Base-by-base conservation (phyloP, 2,797 vertebrate genomes). In the Anguilla anguilla region DNA sequence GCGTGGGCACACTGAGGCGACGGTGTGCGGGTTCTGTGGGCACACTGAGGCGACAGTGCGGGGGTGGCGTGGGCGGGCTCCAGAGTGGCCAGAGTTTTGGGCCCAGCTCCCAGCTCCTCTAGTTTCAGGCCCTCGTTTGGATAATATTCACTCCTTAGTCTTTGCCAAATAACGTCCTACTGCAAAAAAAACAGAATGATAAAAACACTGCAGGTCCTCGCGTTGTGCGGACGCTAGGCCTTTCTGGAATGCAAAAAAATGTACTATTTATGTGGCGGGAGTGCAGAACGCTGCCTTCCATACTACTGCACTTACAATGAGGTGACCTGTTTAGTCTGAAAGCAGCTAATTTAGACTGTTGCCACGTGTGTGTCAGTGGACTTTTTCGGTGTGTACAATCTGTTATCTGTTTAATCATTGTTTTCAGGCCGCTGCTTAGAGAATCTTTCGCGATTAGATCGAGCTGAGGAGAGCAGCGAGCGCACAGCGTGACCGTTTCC, bases 111-210 rank as follows among this genome's bases (percentile, higher is more conserved):
- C 31, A 85, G 83, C 25, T 49, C 74, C 39, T 59, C 51, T 22
- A 31, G 64, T 72, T 86, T 53, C 46, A 51, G 61, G 69, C 84
- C 19, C 35, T 87, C 31, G 53, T 74, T 49, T 67, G 61, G 84
- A 77, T 87, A 84, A 85, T 92, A 88, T 91, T 87, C 89, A 31
- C 92, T 64, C 43, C 91, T 86, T 35, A 85, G 92, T 92, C 93
- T 94, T 94, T 91, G 93, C 93, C 86, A 92, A 93, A 93, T 93
- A 93, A 95, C 94, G 92, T 91, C 91, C 89, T 93, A 93, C 79
- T 86, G 88, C 79, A 84, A 87, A 83, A 86, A 59, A 22, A 11
- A 79, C 28, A 88, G 77, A 82, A 67, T 46, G 39, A n/a, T 3
- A 53, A 46, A 81, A 49, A 88, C 81, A 22, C 85, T 55, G 49